Evolutionary conservation across 2,797 vertebrate species (phyloP), one percentile per base, ranked within the genome.

Genomic region (Periparus ater): DNA sequence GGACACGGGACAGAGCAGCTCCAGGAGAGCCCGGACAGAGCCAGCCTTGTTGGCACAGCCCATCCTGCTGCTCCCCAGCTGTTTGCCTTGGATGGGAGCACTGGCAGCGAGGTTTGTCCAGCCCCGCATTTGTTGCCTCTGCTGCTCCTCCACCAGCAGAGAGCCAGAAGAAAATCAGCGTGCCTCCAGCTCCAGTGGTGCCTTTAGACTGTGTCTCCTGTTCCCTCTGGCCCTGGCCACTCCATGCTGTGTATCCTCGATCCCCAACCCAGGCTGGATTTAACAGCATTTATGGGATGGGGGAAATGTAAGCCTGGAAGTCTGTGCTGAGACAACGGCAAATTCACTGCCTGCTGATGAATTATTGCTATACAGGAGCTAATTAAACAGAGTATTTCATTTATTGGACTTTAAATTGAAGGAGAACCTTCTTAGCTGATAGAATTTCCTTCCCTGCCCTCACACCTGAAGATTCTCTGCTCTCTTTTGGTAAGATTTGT

Each of bases 161-260:
- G 34, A 47, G 77, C 11, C 53, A 4, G 5, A 4, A 6, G 6
- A 19, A 40, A 58, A 5, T 12, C 48, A 9, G 1, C 8, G 19
- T 4, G 15, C 18, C 51, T 22, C 7, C 36, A 50, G 65, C 34
- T 40, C 5, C 25, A 5, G 34, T 0, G 29, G 9, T 16, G 54
- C 45, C 54, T 25, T 50, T 7, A 9, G 16, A 36, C 55, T 1
- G 5, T 7, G 29, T 7, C 1, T 1, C 7, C 66, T 10, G 7
- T 8, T 84, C 27, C 61, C 76, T 36, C 55, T 13, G 70, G 67
- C 23, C 36, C 58, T 4, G 54, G 21, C 11, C 3, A 0, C 29
- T 19, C 54, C 2, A 0, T 3, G 10, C 70, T 55, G 47, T 1
- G 0, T 70, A 11, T 19, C 75, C 76, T 1, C 0, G 21, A 6